Conservation (phyloP, 2,888 invertebrate genomes). For the Microctonus aethiopoides region DNA sequence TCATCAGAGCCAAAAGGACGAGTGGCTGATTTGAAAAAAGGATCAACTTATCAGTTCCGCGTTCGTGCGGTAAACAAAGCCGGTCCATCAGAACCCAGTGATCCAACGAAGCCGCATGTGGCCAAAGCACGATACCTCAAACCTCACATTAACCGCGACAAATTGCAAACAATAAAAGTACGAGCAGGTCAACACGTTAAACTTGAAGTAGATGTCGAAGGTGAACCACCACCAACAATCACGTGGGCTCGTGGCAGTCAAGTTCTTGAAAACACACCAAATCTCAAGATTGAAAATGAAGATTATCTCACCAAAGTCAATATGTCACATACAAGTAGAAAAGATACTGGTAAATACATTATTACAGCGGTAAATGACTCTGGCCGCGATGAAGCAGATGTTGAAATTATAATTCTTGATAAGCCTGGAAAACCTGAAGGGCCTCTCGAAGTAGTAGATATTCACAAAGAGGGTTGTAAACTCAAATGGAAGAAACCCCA, state of each 20-base stretch:
- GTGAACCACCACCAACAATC: constrained; percentile 94
- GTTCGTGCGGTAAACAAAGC: constrained; percentile 95
- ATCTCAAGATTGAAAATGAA: constrained; percentile 85
- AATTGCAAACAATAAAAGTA: constrained; percentile 87
- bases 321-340: constrained; percentile 83
- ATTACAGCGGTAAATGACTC: constrained; percentile 93
- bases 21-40: constrained; percentile 87
- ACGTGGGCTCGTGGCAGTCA: constrained; percentile 81
- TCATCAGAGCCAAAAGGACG: constrained; percentile 83
- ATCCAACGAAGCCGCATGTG: constrained; percentile 86
- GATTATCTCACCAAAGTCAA: constrained; percentile 91
- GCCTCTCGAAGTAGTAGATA: constrained; percentile 89
- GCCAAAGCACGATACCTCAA: constrained; percentile 91
- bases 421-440: constrained; percentile 91
- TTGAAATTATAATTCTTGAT: constrained; percentile 89
- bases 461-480: constrained; percentile 94
- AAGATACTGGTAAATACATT: constrained; percentile 90
- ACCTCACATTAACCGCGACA: constrained; percentile 94
- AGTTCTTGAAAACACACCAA: constrained; percentile 76
- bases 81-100: constrained; percentile 91
- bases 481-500: constrained; percentile 95
- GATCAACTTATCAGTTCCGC: constrained; percentile 95
- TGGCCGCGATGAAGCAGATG: constrained; percentile 92
- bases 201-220: constrained; percentile 93
- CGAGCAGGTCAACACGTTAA: constrained; percentile 91